Evolutionary conservation across 2,797 vertebrate species (phyloP), one percentile per base, ranked within the genome.

Genomic region (Sebastes dallii): DNA sequence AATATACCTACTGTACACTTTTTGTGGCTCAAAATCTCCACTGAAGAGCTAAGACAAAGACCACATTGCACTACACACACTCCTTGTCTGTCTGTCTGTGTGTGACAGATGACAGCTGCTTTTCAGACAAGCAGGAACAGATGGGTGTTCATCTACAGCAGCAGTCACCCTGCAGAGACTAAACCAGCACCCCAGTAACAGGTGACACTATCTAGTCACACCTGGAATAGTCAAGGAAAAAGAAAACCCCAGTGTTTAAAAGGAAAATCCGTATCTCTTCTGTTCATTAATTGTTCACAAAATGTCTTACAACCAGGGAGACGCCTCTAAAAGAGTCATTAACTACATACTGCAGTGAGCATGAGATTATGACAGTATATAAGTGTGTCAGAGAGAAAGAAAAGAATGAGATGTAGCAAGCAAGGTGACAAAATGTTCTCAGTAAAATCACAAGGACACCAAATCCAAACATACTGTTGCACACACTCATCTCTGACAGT

Each of bases 41-140:
- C 11, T 50, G 29, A 62, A 66, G 20, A 56, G 1, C 25, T 29
- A 7, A 4, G 9, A 72, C 42, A 66, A 75, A 73, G 20, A 76
- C 24, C 25, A 25, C 59, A 68, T 22, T 27, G 8, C 39, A 25
- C 54, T 54, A 50, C 50, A 16, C 52, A 66, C 30, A 22, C n/a
- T 30, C 24, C 61, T 65, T 22, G 34, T 36, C 34, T 72, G 55
- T 78, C 68, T 5, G 55, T 54, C 42, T 72, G 52, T 39, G 46
- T 59, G 30, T 68, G 24, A 79, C 84, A 88, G 77, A 83, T 80
- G 84, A 86, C 72, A 78, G 64, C 65, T 59, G 59, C 27, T 29
- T 78, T 81, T 82, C 59, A 84, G 72, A 80, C 70, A 32, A 46
- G 70, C 66, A 7, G 42, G 24, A 71, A 79, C 81, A 82, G 82